phyloP scores from a whole-genome alignment of 2,797 vertebrate genomes.

The Garrulus glandarius region DNA sequence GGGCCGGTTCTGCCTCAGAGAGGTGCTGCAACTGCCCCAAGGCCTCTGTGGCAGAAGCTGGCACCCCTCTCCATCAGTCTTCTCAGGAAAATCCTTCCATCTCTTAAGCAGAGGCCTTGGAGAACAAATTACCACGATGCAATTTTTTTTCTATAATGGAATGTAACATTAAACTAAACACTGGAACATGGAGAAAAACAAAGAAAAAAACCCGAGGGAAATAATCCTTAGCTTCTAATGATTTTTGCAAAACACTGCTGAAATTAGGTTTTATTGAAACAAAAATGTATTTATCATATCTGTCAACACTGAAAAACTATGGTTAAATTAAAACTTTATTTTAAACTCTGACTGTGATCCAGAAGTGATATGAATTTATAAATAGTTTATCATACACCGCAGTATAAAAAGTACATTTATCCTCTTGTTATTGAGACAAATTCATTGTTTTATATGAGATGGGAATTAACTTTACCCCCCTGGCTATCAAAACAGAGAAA shows the following conservation, averaged over 20 bases:
- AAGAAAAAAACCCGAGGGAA: background rate
- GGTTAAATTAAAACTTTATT: slow-evolving; percentile 46
- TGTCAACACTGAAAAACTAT: slow-evolving; percentile 23
- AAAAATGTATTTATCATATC: slow-evolving; percentile 47
- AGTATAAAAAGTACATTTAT: slow-evolving; percentile 8
- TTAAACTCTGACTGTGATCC: background rate
- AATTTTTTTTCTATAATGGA: slow-evolving; percentile 9
- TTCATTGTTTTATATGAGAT: background rate
- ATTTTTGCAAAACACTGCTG: slow-evolving; percentile 16
- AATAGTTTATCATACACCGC: slow-evolving; percentile 4
- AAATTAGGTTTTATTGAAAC: slow-evolving; percentile 31
- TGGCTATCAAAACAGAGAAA: background rate
- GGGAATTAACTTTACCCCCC: background rate
- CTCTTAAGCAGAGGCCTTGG: background rate
- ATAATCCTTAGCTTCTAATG: background rate
- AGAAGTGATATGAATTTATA: slow-evolving; percentile 31
- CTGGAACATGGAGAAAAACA: slow-evolving; percentile 10
- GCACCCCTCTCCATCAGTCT: background rate
- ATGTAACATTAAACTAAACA: slow-evolving; percentile 46
- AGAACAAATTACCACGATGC: background rate
- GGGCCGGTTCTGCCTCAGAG: background rate
- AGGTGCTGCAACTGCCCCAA: background rate
- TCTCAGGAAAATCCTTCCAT: background rate
- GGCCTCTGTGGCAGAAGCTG: background rate
- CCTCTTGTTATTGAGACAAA: background rate